Evolutionary conservation across 1,140 invertebrate genomes (phyloP), one percentile per base, ranked within the genome.

Genomic region (Riptortus pedestris): DNA sequence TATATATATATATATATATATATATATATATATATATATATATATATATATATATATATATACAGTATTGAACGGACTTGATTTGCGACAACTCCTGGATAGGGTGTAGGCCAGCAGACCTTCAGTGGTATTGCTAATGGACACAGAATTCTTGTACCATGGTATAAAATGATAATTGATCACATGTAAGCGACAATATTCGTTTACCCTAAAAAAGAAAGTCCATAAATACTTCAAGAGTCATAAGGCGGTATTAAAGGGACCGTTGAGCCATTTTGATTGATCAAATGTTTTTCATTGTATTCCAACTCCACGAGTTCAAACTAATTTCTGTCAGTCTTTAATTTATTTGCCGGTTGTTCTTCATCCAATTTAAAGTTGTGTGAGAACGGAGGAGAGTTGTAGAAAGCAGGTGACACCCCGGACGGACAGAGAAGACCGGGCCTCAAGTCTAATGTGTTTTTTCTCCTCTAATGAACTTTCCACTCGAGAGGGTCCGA

Each of bases 401-500:
- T n/a, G 43, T 45, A 12, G 2, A 2, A 14, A n/a, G 43, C 14
- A n/a, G 43, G 43, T n/a, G 18, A 45, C 14, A 45, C 14, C 2
- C 43, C 14, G 43, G 18, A 45, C 43, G 14, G 43, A n/a, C 14
- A 18, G 43, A 45, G 43, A 18, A 45, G 14, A 45, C 2, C 43
- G 14, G 43, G 43, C 43, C 43, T n/a, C 43, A 45, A 18, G 18
- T 14, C 18, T 45, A 45, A 45, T 45, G 43, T 45, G 43, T 45
- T 45, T 45, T 45, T 45, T 45, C 43, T 45, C 14, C 18, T 18
- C 43, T 45, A 45, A 45, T 45, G 43, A 45, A 45, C 43, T 45
- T 45, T 45, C 43, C 43, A 45, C 43, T 45, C 43, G 43, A 45
- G 43, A 45, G 43, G 43, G 18, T 45, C 18, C 43, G n/a, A n/a